These are phyloP conservation scores for Holocentrus rufus DNA, from an alignment of 2,797 vertebrate species.

Conservation along the genomic window DNA sequence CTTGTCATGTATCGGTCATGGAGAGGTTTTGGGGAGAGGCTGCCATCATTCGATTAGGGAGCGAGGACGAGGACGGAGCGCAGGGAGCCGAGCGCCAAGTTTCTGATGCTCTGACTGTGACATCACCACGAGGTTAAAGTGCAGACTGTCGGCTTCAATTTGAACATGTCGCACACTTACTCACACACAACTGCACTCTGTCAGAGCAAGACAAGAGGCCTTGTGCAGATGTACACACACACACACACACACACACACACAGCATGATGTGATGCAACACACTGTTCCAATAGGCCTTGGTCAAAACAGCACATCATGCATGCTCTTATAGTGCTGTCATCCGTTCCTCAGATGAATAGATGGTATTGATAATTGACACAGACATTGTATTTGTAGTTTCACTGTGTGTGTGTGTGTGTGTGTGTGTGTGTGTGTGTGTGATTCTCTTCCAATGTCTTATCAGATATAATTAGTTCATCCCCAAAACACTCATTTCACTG, in stretches of 20 bases:
- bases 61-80: too few relatives aligned
- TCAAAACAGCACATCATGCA: constrained; percentile 27
- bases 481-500: not conserved
- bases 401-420: constrained; percentile 10
- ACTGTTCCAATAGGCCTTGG: not conserved
- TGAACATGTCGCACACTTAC: not conserved
- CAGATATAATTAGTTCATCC: not conserved
- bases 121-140: constrained; percentile 1
- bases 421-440: not conserved
- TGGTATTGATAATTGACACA: constrained; percentile 51
- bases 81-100: too few relatives aligned
- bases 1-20: too few relatives aligned
- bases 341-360: constrained; percentile 50
- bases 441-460: constrained; percentile 1
- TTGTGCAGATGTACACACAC: not conserved
- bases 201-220: constrained; percentile 15
- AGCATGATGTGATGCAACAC: not conserved
- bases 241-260: not conserved
- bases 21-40: too few relatives aligned
- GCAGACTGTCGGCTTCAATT: constrained; percentile 1
- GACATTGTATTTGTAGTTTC: constrained; percentile 22
- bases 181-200: constrained; percentile 11
- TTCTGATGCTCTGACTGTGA: not conserved
- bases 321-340: constrained; percentile 51
- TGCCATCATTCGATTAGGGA: too few relatives aligned